Conservation (phyloP, 2,113 vertebrate species). For the Oplegnathus fasciatus region DNA sequence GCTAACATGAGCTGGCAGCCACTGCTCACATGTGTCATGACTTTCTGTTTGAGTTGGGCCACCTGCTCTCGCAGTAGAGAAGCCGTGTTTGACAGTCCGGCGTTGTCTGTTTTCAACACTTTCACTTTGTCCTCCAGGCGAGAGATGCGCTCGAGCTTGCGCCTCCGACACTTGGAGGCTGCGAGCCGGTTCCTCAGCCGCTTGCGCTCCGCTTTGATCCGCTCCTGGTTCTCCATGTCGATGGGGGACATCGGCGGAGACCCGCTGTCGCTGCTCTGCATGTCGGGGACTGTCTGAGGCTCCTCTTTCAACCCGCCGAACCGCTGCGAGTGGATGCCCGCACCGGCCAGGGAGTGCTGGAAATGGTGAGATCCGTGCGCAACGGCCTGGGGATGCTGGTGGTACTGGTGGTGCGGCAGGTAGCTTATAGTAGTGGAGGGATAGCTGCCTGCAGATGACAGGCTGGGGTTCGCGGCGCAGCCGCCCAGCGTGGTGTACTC, state of each 20-base stretch:
- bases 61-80: conserved; percentile 92
- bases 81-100: conserved; percentile 90
- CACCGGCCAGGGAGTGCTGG: conserved; percentile 77
- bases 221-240: conserved; percentile 93
- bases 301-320: conserved; percentile 89
- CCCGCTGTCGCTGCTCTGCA: conserved; percentile 86
- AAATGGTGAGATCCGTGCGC: conserved; percentile 83
- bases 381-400: conserved; percentile 84
- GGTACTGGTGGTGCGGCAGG: conserved; percentile 87
- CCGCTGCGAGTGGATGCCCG: conserved; percentile 79
- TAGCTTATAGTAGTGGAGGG: conserved; percentile 86
- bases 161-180: conserved; percentile 92
- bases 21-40: conserved; percentile 93
- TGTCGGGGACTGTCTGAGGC: conserved; percentile 92
- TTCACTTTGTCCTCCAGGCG: conserved; percentile 95
- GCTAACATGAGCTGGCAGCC: conserved; percentile 94
- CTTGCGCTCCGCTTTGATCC: conserved; percentile 93
- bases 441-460: conserved; percentile 82
- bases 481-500: conserved; percentile 92
- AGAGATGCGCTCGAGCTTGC: conserved; percentile 95
- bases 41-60: conserved; percentile 93
- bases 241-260: conserved; percentile 92
- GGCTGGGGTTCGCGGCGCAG: conserved; percentile 82
- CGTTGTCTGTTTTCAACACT: conserved; percentile 91
- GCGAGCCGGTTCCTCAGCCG: conserved; percentile 92